These are phyloP conservation scores for Capromys pilorides DNA, from an alignment of 2,797 vertebrate genomes.

Conservation along the genomic window DNA sequence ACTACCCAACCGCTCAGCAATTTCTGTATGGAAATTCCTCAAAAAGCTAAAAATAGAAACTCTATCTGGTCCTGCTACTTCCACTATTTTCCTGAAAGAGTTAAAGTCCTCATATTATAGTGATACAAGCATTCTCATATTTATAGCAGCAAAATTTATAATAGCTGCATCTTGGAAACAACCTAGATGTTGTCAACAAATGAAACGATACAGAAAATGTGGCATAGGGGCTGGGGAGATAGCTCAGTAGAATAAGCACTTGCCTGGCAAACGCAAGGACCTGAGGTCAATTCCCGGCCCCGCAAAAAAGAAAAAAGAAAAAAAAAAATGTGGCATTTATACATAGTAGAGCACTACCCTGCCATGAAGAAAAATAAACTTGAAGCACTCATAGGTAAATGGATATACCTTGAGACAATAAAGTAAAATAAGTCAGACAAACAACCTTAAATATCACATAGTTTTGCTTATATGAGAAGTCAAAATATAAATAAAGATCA, in stretches of 20 bases:
- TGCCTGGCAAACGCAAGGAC: no score
- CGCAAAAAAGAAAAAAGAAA: neutral
- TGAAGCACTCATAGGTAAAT: neutral
- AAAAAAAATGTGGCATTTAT: neutral
- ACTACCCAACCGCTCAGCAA: neutral
- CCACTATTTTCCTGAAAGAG: neutral
- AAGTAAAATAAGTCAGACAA: neutral
- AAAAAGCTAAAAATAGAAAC: neutral
- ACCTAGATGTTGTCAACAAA: no score
- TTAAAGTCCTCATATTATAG: neutral
- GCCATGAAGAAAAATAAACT: neutral
- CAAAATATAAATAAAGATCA: neutral
- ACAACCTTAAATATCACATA: neutral
- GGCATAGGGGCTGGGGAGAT: no score
- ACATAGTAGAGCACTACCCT: neutral
- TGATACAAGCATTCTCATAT: neutral
- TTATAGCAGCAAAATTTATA: neutral
- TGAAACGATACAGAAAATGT: no score
- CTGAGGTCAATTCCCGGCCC: no score
- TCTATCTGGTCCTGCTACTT: neutral
- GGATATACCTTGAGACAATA: neutral
- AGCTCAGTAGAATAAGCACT: no score
- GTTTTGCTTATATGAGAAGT: neutral
- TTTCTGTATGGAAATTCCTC: neutral
- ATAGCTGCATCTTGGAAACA: neutral